Evolutionary conservation across 2,888 invertebrate species (phyloP), one percentile per base, ranked within the genome.

Genomic region (Timema cristinae): DNA sequence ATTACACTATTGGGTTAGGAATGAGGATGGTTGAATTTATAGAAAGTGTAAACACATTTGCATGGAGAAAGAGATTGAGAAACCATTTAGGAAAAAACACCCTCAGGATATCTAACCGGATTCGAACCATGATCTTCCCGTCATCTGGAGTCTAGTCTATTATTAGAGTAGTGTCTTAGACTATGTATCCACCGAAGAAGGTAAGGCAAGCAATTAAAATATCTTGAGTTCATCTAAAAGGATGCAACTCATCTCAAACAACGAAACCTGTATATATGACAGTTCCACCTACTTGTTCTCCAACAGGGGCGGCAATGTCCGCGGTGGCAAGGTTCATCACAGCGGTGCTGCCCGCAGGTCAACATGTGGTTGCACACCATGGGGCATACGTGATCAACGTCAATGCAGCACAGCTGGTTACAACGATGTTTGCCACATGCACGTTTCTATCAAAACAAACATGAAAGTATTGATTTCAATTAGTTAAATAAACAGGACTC

Each of bases 361-460:
- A 98, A 86, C 70, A 88, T 88, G 79, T 92, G 90, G 69, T 90
- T 92, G 83, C 97, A 97, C 68, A 90, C 86, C 78, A 91, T 84
- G 7, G 91, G 90, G 82, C 98, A 98, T 75, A 91, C 86, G 82
- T 98, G 98, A 73, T 94, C 92, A 13, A 88, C 83, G 73, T 92
- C 91, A 77, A 93, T 91, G 83, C 98, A 98, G 82, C 98, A 98
- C 63, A 87, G 84, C 76, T 91, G 90, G 78, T 92, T 92, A 84
- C 98, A 98, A 78, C 94, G 94, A 83, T 97, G 96, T 48, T 93
- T 92, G 0, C 92, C 93, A 80, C 95, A 95, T 11, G 89, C 89
- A 72, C 93, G 86, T 81, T 92, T 91, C 87, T 90, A 80, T 32
- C 32, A 32, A 32, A 32, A 32, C 32, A 32, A n/a, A n/a, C n/a